Conservation (phyloP, 2,888 invertebrate genomes). For the Neelides folsomi region DNA sequence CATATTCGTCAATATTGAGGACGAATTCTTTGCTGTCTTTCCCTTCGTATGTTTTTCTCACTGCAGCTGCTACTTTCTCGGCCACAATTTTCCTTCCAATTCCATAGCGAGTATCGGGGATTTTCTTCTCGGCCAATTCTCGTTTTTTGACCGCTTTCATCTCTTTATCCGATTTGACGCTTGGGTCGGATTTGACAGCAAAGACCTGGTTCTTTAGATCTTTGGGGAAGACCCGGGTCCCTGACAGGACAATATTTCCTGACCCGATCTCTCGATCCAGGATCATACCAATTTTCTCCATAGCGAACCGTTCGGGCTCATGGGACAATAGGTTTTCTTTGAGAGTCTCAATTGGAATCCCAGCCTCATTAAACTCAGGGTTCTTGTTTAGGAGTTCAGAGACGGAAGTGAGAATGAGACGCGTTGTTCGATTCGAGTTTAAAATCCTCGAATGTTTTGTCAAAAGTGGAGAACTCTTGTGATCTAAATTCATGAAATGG, state of each 20-base stretch:
- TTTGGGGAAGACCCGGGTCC: slow-evolving; percentile 24
- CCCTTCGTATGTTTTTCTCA: slow-evolving; percentile 11
- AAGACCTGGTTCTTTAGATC: slow-evolving; percentile 17
- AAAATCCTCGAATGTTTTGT: slow-evolving; percentile 42
- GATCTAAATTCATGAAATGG: slow-evolving; percentile 17
- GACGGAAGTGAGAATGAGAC: slow-evolving; percentile 52
- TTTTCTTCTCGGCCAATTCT: slow-evolving; percentile 1
- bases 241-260: slow-evolving; percentile 7
- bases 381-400: slow-evolving; percentile 57
- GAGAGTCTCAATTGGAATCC: slow-evolving; percentile 55
- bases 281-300: slow-evolving; percentile 13
- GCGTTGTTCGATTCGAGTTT: slow-evolving; percentile 36
- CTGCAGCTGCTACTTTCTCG: slow-evolving; percentile 11
- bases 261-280: slow-evolving; percentile 19
- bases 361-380: slow-evolving; percentile 56
- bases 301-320: slow-evolving; percentile 47
- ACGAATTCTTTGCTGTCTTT: not conserved
- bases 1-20: not conserved
- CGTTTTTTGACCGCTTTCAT: not conserved
- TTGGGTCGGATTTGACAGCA: slow-evolving; percentile 17
- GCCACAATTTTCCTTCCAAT: slow-evolving; percentile 3
- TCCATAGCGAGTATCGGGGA: not conserved
- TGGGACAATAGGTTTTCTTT: slow-evolving; percentile 52
- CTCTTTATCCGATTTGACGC: not conserved
- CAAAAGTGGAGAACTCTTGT: slow-evolving; percentile 37